Evolutionary conservation across 2,888 invertebrate genomes (phyloP).

Genomic region (Phrixothrix hirtus): DNA sequence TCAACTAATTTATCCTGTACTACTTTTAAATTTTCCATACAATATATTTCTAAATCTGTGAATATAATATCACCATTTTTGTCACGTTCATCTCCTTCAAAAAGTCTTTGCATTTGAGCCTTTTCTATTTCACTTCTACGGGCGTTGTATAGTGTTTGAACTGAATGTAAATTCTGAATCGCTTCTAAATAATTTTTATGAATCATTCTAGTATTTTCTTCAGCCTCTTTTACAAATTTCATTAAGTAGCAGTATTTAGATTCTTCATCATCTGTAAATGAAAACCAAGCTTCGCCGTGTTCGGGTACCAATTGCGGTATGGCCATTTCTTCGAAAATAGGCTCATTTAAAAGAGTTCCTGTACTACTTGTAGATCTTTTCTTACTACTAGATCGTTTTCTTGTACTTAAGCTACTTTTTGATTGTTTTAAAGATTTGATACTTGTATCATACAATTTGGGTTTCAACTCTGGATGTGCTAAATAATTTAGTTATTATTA

Average conservation of each 20-base stretch:
- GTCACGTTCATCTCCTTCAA: constrained; percentile 23
- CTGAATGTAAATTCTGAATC: constrained; percentile 33
- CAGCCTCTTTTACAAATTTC: constrained; percentile 27
- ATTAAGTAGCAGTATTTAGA: constrained; percentile 31
- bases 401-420: constrained; percentile 18
- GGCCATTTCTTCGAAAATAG: constrained; percentile 15
- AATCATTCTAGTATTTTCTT: constrained; percentile 31
- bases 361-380: constrained; percentile 20
- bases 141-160: constrained; percentile 28
- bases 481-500: no score
- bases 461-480: no score
- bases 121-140: constrained; percentile 37
- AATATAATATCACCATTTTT: constrained; percentile 15
- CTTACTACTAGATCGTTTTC: constrained; percentile 20
- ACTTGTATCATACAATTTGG: no score
- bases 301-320: constrained; percentile 34
- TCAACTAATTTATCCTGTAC: constrained; percentile 35
- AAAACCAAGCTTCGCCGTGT: constrained; percentile 38
- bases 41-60: constrained; percentile 27
- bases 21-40: constrained; percentile 31
- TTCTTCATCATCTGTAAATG: constrained; percentile 31
- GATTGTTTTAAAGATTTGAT: constrained; percentile 12
- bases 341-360: constrained; percentile 6
- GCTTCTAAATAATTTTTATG: constrained; percentile 35
- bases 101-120: constrained; percentile 30